Percentiles rank a stretch among this genome's conserved stretches.
Conservation (phyloP, 2,797 vertebrate species). For the Enteromius mattozi region DNA sequence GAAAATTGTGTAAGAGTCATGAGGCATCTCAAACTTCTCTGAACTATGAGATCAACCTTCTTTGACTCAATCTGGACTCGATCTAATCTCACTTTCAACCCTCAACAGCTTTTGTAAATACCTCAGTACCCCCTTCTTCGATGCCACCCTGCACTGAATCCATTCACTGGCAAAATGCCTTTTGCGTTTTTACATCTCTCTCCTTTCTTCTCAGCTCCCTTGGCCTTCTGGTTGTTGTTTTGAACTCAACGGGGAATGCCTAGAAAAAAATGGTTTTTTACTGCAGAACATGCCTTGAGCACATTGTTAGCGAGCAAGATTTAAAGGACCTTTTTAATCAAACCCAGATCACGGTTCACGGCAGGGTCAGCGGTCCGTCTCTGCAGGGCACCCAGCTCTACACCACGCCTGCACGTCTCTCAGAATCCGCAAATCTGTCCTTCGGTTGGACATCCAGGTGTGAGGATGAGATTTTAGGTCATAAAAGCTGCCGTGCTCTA, state of each 20-base stretch:
- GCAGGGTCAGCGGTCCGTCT: conserved; percentile 63
- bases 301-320: conserved; percentile 71
- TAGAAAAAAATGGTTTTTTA: conserved; percentile 67
- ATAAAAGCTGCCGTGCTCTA: conserved; percentile 14
- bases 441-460: conserved; percentile 55
- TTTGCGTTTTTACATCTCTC: conserved; percentile 41
- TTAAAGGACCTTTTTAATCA: conserved; percentile 70
- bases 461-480: conserved; percentile 44
- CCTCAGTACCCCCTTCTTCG: conserved; percentile 44
- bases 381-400: conserved; percentile 52
- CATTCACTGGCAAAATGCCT: conserved; percentile 55
- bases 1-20: background rate
- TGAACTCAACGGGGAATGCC: conserved; percentile 69
- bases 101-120: conserved; percentile 57
- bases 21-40: background rate
- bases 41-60: background rate
- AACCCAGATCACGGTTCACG: conserved; percentile 67
- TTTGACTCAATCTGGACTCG: conserved; percentile 2
- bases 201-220: conserved; percentile 59
- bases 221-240: conserved; percentile 68
- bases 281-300: conserved; percentile 68
- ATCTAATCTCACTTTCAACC: conserved; percentile 30
- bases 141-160: conserved; percentile 56
- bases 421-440: conserved; percentile 45
- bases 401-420: conserved; percentile 44